Evolutionary conservation across 2,888 invertebrate genomes (phyloP).

Genomic region (Chymomyza caudatula): DNA sequence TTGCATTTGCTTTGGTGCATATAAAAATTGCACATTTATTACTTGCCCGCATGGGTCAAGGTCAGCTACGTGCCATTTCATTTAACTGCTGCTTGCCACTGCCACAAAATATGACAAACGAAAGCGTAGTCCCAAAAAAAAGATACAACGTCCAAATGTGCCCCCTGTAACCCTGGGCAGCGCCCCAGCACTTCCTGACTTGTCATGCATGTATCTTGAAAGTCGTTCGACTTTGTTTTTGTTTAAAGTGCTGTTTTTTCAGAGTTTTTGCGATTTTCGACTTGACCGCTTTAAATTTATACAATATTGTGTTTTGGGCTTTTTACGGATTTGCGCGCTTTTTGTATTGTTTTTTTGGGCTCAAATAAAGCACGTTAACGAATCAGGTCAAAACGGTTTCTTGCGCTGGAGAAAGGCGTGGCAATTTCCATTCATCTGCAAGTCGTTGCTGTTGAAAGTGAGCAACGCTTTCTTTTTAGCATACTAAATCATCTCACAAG

Average conservation of each 20-base stretch:
- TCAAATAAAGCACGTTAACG: conserved; percentile 19
- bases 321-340: conserved; percentile 54
- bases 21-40: conserved; percentile 61
- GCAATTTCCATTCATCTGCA: neutral
- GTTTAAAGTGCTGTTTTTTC: neutral
- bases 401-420: conserved; percentile 32
- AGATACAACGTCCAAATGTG: neutral
- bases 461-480: neutral
- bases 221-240: conserved; percentile 6
- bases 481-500: neutral
- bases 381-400: conserved; percentile 69
- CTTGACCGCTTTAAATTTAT: conserved; percentile 55
- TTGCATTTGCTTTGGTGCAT: conserved; percentile 32
- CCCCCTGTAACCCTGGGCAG: neutral
- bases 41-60: conserved; percentile 56
- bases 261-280: neutral
- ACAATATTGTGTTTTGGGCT: conserved; percentile 32
- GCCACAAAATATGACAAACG: neutral
- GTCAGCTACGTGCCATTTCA: conserved; percentile 71
- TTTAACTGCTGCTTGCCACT: conserved; percentile 32
- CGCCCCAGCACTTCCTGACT: neutral
- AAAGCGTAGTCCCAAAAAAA: neutral
- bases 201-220: neutral
- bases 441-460: neutral
- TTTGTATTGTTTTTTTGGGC: conserved; percentile 23